phyloP scores from a whole-genome alignment of 2,888 invertebrate genomes.

The Mythimna impura region DNA sequence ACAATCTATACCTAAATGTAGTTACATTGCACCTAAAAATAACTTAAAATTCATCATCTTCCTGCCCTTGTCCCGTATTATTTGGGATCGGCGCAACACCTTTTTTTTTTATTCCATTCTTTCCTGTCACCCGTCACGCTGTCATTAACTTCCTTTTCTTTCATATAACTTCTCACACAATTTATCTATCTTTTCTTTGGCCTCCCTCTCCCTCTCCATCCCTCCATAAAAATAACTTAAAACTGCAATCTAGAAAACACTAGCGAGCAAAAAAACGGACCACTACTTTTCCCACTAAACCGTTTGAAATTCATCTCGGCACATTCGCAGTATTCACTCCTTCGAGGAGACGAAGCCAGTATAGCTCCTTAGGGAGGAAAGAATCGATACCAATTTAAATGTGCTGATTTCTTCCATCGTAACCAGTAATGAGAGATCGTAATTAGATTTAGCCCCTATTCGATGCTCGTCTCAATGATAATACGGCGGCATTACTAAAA shows the following conservation, averaged over 20 bases:
- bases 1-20: no score
- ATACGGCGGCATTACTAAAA: constrained; percentile 48
- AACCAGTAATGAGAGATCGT: constrained; percentile 80
- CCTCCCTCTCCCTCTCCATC: no score
- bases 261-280: constrained; percentile 38
- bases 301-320: constrained; percentile 71
- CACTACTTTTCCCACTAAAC: constrained; percentile 56
- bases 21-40: not conserved
- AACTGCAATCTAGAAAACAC: constrained; percentile 25
- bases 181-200: no score
- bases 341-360: constrained; percentile 54
- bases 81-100: no score
- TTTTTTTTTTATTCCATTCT: no score
- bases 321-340: constrained; percentile 61
- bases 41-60: not conserved
- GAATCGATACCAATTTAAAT: constrained; percentile 77
- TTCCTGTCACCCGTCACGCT: no score
- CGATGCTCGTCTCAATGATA: constrained; percentile 45
- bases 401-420: constrained; percentile 77
- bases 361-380: constrained; percentile 66
- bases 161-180: no score
- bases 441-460: constrained; percentile 80
- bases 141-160: no score
- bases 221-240: not conserved
- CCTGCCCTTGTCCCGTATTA: no score